phyloP scores from a whole-genome alignment of 2,888 invertebrate genomes.

The Dione juno region DNA sequence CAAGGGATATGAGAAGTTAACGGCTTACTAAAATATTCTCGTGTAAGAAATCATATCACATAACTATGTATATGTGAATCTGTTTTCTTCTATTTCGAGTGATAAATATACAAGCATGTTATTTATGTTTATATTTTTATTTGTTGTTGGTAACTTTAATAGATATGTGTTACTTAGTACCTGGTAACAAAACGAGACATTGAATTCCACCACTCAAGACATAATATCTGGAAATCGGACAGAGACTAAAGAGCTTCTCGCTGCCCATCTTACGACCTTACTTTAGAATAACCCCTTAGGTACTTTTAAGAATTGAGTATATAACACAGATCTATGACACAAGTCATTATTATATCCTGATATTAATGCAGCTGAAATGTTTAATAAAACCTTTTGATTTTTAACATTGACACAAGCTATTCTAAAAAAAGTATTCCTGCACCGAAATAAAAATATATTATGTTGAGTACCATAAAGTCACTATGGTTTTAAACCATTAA shows the following conservation, averaged over 20 bases:
- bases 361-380: too few relatives aligned
- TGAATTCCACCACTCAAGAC: too few relatives aligned
- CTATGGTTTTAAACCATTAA: not conserved
- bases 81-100: constrained; percentile 23
- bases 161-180: not conserved
- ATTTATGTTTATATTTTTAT: not conserved
- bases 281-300: too few relatives aligned
- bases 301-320: too few relatives aligned
- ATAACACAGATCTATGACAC: too few relatives aligned
- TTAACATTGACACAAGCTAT: too few relatives aligned
- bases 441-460: not conserved
- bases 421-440: not conserved
- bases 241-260: too few relatives aligned
- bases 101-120: not conserved
- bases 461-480: not conserved
- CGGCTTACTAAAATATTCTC: constrained; percentile 44
- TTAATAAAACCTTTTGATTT: too few relatives aligned
- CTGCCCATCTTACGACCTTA: too few relatives aligned
- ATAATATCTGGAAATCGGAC: too few relatives aligned
- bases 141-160: not conserved
- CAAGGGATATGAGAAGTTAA: constrained; percentile 51
- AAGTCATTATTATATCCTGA: too few relatives aligned
- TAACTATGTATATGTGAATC: constrained; percentile 27
- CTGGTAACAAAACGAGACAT: not conserved
- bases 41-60: constrained; percentile 37